phyloP scores from a whole-genome alignment of 2,888 invertebrate species.

The Drosophila borborema region DNA sequence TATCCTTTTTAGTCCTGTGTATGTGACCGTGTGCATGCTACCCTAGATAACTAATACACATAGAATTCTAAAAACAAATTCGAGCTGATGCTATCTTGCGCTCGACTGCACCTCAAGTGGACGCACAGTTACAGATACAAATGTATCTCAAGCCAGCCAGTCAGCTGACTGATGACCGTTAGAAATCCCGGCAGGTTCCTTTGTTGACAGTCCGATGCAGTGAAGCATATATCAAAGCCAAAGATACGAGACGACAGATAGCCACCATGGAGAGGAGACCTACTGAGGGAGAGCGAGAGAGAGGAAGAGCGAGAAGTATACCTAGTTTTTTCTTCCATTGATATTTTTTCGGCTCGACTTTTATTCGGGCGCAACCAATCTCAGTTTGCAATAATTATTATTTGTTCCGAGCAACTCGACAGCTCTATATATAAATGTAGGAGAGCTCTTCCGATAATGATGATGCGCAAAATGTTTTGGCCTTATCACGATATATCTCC shows the following conservation, averaged over 20 bases:
- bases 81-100: conserved; percentile 64
- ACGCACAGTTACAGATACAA: conserved; percentile 33
- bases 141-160: conserved; percentile 37
- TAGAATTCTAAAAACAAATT: conserved; percentile 37
- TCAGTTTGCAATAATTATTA: conserved; percentile 66
- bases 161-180: conserved; percentile 70
- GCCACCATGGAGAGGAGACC: conserved; percentile 4
- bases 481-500: conserved; percentile 56
- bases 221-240: conserved; percentile 65
- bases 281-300: not conserved
- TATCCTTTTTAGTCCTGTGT: conserved; percentile 38
- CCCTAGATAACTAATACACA: conserved; percentile 61
- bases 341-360: conserved; percentile 47
- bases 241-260: conserved; percentile 63
- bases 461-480: conserved; percentile 66
- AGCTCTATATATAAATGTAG: not conserved
- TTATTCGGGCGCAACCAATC: conserved; percentile 69
- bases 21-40: conserved; percentile 22
- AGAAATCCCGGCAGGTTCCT: conserved; percentile 45
- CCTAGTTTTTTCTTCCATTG: conserved; percentile 47
- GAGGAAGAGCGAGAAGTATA: not conserved
- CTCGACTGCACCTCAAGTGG: conserved; percentile 72
- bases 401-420: conserved; percentile 37
- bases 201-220: conserved; percentile 71
- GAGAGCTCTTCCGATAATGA: conserved; percentile 46